Evolutionary conservation across 2,797 vertebrate species (phyloP).

Genomic region (Xenopus petersii): DNA sequence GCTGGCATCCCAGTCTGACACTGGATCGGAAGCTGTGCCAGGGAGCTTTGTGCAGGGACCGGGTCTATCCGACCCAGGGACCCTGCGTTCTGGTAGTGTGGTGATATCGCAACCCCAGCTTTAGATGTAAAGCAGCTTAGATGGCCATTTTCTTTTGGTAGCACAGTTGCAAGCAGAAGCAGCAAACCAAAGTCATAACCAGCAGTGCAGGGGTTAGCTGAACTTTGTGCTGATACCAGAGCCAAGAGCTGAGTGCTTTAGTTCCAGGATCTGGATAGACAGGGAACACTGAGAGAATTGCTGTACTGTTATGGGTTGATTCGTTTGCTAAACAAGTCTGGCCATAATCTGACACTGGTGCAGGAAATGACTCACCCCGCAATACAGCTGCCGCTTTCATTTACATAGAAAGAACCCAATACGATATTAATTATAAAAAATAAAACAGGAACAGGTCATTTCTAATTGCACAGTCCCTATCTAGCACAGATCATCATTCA

Average conservation of each 20-base stretch:
- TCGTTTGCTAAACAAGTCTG: slow-evolving; percentile 65
- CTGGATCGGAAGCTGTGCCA: no score
- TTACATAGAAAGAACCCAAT: slow-evolving; percentile 61
- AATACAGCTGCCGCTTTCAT: slow-evolving; percentile 60
- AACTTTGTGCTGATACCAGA: not conserved
- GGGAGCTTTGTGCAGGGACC: no score
- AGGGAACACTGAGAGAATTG: slow-evolving; percentile 8
- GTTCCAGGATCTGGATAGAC: slow-evolving; percentile 29
- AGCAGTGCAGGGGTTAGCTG: slow-evolving; percentile 13
- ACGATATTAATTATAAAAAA: not conserved
- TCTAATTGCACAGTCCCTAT: slow-evolving; percentile 23
- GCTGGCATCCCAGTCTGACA: no score
- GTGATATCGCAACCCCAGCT: no score
- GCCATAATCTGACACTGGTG: slow-evolving; percentile 65
- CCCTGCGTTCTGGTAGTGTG: no score
- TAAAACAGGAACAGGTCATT: slow-evolving; percentile 12
- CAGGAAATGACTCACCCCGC: slow-evolving; percentile 66
- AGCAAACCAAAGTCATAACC: not conserved
- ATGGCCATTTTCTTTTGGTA: no score
- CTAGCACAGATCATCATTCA: slow-evolving; percentile 14
- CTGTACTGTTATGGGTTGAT: slow-evolving; percentile 23
- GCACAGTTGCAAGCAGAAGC: not conserved
- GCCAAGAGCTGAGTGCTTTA: slow-evolving; percentile 12
- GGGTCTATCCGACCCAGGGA: no score
- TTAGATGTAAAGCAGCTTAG: no score